Evolutionary conservation across 2,113 vertebrate species (phyloP), one percentile per base, ranked within the genome.

Genomic region (Crotophaga sulcirostris): DNA sequence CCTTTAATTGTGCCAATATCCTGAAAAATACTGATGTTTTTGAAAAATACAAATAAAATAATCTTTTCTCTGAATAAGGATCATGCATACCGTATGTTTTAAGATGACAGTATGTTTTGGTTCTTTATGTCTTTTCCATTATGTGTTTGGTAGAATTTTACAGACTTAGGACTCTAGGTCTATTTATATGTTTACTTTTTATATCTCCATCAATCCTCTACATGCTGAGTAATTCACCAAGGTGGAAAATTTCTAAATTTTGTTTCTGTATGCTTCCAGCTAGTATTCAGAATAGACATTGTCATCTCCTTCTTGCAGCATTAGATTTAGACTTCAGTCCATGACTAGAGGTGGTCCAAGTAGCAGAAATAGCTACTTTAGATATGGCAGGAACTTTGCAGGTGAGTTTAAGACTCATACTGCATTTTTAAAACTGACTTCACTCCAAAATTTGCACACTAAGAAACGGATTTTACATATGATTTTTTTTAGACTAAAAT

Each of bases 121-220:
- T 85, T 47, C 40, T 66, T 73, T 49, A 63, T 16, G 3, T 75
- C 31, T 82, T 75, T 87, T 69, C 25, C 28, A 14, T 54, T 68
- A 26, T 2, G 3, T 66, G 13, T 58, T 73, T 76, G 51, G 54
- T 45, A 69, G 51, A 88, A 69, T 88, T 90, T 79, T 83, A 59
- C 9, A 45, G 24, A 47, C 8, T 58, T 85, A 49, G 66, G 25
- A 15, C 6, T 79, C 26, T 29, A 49, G 20, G 10, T 75, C n/a
- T 88, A 42, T 85, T 89, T 84, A 33, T 67, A 18, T 64, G 29
- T 63, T 87, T 94, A 51, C 9, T 94, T 90, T 95, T 73, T 83
- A 15, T 90, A 59, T 62, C 45, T 76, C 19, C 18, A n/a, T 54
- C 54, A 80, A 16, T 83, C 75, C 31, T 62, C 5, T 49, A 26